Conservation (phyloP, 2,797 vertebrate species). For the Glossophaga mutica region DNA sequence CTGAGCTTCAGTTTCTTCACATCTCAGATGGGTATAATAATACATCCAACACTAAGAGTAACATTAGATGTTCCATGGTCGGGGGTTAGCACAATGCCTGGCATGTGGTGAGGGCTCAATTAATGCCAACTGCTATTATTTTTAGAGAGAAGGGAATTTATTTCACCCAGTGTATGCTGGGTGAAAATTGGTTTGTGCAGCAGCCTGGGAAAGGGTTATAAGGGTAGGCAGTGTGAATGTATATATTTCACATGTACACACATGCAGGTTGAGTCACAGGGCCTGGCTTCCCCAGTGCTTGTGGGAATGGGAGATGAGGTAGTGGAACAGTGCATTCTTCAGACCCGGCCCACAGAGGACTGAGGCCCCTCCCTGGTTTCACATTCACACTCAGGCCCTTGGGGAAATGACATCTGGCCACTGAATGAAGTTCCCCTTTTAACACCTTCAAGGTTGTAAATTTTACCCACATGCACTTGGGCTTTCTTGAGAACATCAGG, state of each 20-base stretch:
- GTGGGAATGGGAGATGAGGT: not conserved
- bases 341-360: not conserved
- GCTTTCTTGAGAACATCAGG: not conserved
- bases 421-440: not conserved
- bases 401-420: not conserved
- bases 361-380: not conserved
- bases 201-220: not conserved
- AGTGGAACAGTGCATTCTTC: not conserved
- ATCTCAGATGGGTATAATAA: not conserved
- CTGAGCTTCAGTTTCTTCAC: not conserved
- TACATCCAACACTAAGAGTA: not conserved
- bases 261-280: not conserved
- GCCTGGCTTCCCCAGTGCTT: not conserved
- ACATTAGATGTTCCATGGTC: not conserved
- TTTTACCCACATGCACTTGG: not conserved
- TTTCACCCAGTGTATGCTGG: not conserved
- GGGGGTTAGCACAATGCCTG: not conserved
- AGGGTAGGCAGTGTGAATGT: not conserved
- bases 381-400: not conserved
- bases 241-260: fast-evolving
- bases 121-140: not conserved
- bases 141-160: not conserved
- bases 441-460: not conserved
- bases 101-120: not conserved
- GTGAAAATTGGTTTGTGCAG: not conserved